Conservation (phyloP, 2,888 invertebrate species). For the Theretra japonica region DNA sequence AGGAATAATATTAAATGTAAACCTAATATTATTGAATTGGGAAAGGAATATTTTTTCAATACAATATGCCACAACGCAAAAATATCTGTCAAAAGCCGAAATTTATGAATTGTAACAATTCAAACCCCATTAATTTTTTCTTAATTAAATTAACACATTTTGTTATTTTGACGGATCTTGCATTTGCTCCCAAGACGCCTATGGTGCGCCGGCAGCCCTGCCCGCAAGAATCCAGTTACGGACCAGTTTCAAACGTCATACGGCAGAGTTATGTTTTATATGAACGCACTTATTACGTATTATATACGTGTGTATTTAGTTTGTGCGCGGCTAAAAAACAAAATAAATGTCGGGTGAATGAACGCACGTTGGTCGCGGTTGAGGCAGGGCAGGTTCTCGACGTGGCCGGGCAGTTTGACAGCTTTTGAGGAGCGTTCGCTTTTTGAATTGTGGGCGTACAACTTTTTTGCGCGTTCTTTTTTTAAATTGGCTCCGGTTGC, state of each 20-base stretch:
- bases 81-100: too few species aligned
- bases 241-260: constrained; percentile 72
- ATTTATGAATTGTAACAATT: too few species aligned
- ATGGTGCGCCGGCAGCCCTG: constrained; percentile 32
- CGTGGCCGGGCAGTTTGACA: constrained; percentile 77
- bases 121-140: not conserved
- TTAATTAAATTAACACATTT: not conserved
- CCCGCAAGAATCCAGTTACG: constrained; percentile 63
- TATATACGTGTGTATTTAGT: constrained; percentile 69
- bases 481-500: constrained; percentile 64
- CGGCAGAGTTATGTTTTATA: constrained; percentile 71
- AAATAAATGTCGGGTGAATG: constrained; percentile 78
- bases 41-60: too few species aligned
- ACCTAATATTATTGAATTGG: too few species aligned
- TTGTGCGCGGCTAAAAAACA: constrained; percentile 81
- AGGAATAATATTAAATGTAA: not conserved
- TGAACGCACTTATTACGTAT: constrained; percentile 62
- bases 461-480: constrained; percentile 57
- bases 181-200: not conserved
- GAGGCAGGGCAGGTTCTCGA: constrained; percentile 73
- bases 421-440: constrained; percentile 80
- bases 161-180: not conserved
- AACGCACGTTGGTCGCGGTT: constrained; percentile 67
- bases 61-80: too few species aligned
- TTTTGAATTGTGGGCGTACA: constrained; percentile 77